Evolutionary conservation across 2,888 invertebrate genomes (phyloP).

Genomic region (Polylopha cassiicola): DNA sequence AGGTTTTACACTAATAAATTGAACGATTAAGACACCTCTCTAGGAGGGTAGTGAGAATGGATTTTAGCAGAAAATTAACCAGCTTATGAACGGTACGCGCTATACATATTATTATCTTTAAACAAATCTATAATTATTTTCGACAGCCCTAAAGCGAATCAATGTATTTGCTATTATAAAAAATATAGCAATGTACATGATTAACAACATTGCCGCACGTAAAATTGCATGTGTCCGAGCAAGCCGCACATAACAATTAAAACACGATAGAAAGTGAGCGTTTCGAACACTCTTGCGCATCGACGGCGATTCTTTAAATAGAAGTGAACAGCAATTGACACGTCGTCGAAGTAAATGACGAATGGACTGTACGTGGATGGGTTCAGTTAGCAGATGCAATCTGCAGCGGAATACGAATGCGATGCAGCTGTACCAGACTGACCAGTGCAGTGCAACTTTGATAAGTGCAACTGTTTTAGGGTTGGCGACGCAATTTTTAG

Average conservation of each 20-base stretch:
- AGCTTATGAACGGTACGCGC: no score
- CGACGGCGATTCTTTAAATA: conserved; percentile 55
- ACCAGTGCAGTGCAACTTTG: no score
- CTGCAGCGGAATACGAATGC: conserved; percentile 7
- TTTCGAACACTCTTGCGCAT: conserved; percentile 52
- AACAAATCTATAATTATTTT: no score
- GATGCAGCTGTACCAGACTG: not conserved
- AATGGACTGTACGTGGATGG: conserved; percentile 9
- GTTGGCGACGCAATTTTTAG: no score
- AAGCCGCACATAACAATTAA: conserved; percentile 71
- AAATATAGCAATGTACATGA: conserved; percentile 55
- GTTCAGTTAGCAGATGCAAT: conserved; percentile 9
- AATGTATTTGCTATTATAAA: conserved; percentile 7
- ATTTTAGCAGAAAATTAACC: no score
- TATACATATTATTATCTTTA: no score
- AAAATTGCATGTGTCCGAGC: conserved; percentile 68
- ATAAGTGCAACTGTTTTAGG: no score
- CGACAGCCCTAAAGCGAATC: conserved; percentile 16
- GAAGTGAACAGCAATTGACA: conserved; percentile 38
- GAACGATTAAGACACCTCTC: no score
- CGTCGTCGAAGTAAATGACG: conserved; percentile 13
- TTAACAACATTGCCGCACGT: conserved; percentile 67
- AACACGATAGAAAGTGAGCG: conserved; percentile 71
- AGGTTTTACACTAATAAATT: no score
- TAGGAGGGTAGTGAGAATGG: no score